Base-by-base conservation (phyloP, 1,140 invertebrate species). In the Nautilus pompilius region DNA sequence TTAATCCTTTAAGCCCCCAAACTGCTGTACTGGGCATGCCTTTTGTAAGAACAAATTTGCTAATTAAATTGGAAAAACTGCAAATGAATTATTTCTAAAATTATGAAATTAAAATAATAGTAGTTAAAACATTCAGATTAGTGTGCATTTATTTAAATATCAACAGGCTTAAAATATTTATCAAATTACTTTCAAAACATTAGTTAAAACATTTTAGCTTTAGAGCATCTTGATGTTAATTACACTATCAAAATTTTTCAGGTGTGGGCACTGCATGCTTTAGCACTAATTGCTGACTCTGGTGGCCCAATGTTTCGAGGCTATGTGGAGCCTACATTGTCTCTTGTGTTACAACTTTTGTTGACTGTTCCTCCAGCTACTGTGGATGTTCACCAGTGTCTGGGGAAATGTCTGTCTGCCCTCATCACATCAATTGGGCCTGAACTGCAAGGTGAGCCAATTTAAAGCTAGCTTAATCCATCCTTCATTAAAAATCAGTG, bases 221-320 rank as follows among this genome's bases (percentile, higher is more conserved):
- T n/a, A n/a, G n/a, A n/a, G n/a, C n/a, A n/a, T n/a, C n/a, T n/a
- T n/a, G n/a, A n/a, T n/a, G n/a, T n/a, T n/a, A n/a, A 41, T 41
- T 41, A 41, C 13, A 41, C 13, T 41, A 41, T 15, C 13, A 41
- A 15, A 15, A 17, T 28, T 45, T 57, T 71, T 32, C 73, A 96
- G 89, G 91, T 96, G 33, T 99, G 97, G 97, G 91, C 96, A 0
- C 83, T 99, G 3, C 93, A 99, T 84, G 95, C 96, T 2, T 80
- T 99, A 33, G 91, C 93, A 8, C 86, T 99, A 62, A 95, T 99
- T 63, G 95, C 95, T 28, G 96, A 99, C 81, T 97, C 95, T 6
- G 96, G 96, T 26, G 96, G 96, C 1, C 96, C 96, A 29, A 98
- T 99, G 95, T 99, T 99, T 84, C 87, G 96, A 26, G 89, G 91